Base-by-base conservation (phyloP, 2,797 vertebrate genomes). In the Brachymystax lenok region DNA sequence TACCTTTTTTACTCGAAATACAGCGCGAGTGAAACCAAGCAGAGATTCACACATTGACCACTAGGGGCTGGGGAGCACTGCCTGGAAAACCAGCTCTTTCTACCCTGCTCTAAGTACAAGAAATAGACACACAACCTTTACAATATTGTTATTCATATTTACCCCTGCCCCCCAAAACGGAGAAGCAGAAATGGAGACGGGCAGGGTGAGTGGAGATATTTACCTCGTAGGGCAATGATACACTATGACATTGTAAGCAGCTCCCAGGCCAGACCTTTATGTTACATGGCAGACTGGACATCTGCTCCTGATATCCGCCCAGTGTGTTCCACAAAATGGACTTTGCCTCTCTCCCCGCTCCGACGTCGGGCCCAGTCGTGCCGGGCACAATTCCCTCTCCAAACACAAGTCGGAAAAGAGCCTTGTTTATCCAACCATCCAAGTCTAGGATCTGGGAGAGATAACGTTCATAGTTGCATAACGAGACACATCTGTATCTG, bases 261-360 rank as follows among this genome's bases (percentile, higher is more conserved):
- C 81, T 90, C 74, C 76, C 69, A 77, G 85, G 88, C 83, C 88
- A 86, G 79, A 87, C 80, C 85, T 85, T 86, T 84, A 90, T 83
- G 81, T 12, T 63, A 24, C 12, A 83, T 80, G 85, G 85, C 89
- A 90, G 86, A 90, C 87, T 86, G 87, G 85, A 92, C 91, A 92
- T 93, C 91, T 93, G 92, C 92, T 91, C 89, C 72, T 92, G 89
- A 92, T 93, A 93, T 93, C 90, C 90, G 82, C 85, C 86, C 35
- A 81, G 84, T 83, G 90, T 83, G 87, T 76, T 87, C 83, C 91
- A 91, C 89, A 90, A 91, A 92, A 90, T 90, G 88, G 90, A 86
- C 89, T 88, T 7, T 40, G 7, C 21, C 59, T 24, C 59, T 63
- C 90, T 90, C 87, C 86, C 69, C 78, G 84, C 85, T 85, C 74